Evolutionary conservation across 2,888 invertebrate species (phyloP), one percentile per base, ranked within the genome.

Genomic region (Sesia apiformis): DNA sequence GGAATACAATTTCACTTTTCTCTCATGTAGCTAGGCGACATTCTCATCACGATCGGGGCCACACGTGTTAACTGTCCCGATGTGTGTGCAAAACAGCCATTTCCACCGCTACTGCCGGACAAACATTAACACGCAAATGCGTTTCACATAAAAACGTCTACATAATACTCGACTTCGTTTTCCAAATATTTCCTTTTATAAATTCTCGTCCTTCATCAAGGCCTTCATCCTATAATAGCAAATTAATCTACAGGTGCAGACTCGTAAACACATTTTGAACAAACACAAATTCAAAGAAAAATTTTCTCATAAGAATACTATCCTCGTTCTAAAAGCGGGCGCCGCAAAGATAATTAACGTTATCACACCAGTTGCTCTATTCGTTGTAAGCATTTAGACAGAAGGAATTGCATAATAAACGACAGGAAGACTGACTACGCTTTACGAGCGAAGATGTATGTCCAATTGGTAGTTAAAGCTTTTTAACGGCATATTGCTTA

Each of bases 1-100:
- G 74, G 73, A 80, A 72, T 67, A 86, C 83, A 84, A 81, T 86
- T 88, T 88, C 86, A 86, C 88, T 88, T 89, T 84, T 87, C 83
- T 74, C 79, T 77, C 78, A 76, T 81, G 77, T 80, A 72, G 71
- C 73, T 76, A 72, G 76, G 77, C 71, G 70, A 76, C 79, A 88
- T 86, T 84, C 86, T 69, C 70, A 74, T 78, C 88, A 88, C 88
- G 88, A 88, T 81, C 68, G 77, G 62, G 84, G 85, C 69, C 54
- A 78, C 78, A 77, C 86, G 84, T 85, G 85, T 74, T 72, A 39
- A 52, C 52, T 40, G 52, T 50, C 38, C 50, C 38, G 4, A 50
- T 50, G 50, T 50, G 50, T 50, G 50, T 8, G 38, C 50, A 38
- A 50, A 38, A 23, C 38, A 50, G 50, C 50, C 50, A 38, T 50